Base-by-base conservation (phyloP, 1,140 invertebrate species). In the Trigoniulus corallinus region DNA sequence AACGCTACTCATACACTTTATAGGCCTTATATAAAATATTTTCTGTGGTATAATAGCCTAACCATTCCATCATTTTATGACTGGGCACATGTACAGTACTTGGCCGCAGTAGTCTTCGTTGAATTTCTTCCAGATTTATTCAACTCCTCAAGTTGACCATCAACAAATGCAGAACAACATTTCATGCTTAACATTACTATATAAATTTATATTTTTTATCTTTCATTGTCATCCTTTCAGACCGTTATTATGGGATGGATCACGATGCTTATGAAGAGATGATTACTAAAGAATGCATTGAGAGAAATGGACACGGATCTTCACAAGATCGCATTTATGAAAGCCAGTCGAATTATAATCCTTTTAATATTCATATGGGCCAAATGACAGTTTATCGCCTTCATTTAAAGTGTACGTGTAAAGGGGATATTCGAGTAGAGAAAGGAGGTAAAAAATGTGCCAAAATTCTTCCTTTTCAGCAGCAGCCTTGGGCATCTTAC, bases 381-480 rank as follows among this genome's bases (percentile, higher is more conserved):
- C 68, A 71, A 54, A 69, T 73, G 65, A 73, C 71, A 12, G 61
- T 73, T 0, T 73, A 73, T 59, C 64, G 72, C 58, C 40, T 70
- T 4, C 57, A 64, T 24, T n/a, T 71, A 2, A 62, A 58, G 44
- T 65, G 63, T 43, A 59, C 52, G 12, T 70, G 68, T 56, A 44
- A 45, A 2, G 58, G 61, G 29, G 47, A 48, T 13, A 53, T 53
- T 18, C 21, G 29, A 34, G 51, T 53, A 1, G 53, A 57, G 43
- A 52, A 51, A 15, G 47, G 39, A 26, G 54, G 46, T 12, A 56
- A 54, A 25, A 52, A 54, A 40, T 69, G 67, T 52, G 54, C 61
- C n/a, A 54, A 57, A 21, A 56, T 70, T 27, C 51, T 67, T 23
- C 67, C 69, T 1, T 68, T 59, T 54, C 40, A 58, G 4, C 41